A percentile compares a stretch with the other conserved stretches of the same genome.
Evolutionary conservation across 2,888 invertebrate genomes (phyloP).

Genomic region (Tinea semifulvella): DNA sequence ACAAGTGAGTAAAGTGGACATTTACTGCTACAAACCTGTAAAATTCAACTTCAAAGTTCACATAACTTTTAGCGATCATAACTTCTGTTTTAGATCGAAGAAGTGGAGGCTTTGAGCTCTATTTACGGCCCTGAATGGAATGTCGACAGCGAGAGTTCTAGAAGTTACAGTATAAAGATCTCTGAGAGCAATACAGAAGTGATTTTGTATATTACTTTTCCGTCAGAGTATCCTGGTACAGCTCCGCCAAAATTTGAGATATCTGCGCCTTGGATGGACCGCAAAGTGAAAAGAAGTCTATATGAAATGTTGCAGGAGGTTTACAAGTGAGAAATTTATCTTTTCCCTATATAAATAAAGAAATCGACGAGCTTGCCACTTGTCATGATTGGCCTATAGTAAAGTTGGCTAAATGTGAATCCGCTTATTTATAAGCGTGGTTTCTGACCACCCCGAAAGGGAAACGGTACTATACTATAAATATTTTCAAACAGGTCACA

Average conservation of each 20-base stretch:
- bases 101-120: conserved; percentile 75
- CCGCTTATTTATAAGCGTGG: too few relatives aligned
- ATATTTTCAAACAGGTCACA: too few relatives aligned
- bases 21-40: neutral
- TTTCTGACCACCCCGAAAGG: too few relatives aligned
- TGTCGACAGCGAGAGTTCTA: conserved; percentile 62
- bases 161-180: conserved; percentile 69
- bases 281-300: conserved; percentile 65
- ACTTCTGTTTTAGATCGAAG: conserved; percentile 59
- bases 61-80: neutral
- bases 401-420: too few relatives aligned
- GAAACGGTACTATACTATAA: too few relatives aligned
- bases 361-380: neutral
- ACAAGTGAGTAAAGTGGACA: conserved; percentile 19
- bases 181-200: conserved; percentile 57
- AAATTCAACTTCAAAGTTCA: neutral
- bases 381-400: too few relatives aligned
- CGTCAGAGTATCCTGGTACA: conserved; percentile 69
- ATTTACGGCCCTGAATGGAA: conserved; percentile 78
- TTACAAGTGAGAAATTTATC: conserved; percentile 68
- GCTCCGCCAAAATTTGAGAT: conserved; percentile 75
- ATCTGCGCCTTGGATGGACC: conserved; percentile 75
- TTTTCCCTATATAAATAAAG: neutral
- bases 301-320: conserved; percentile 67
- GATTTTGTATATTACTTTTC: conserved; percentile 70